These are phyloP conservation scores for Eurytoma adleriae DNA, from an alignment of 2,888 invertebrate genomes.

Conservation along the genomic window DNA sequence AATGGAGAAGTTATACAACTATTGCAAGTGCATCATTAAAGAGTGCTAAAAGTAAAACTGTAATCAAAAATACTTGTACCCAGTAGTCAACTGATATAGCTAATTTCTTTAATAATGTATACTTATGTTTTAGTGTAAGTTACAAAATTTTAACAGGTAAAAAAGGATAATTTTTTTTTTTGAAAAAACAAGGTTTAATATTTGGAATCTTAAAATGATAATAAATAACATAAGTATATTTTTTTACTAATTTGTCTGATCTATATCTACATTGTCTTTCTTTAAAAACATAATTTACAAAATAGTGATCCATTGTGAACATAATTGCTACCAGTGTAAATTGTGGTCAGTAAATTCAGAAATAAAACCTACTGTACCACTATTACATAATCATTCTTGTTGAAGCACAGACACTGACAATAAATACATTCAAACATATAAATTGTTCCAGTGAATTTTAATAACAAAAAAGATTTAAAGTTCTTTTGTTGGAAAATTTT, in stretches of 20 bases:
- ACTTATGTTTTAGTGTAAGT: not conserved
- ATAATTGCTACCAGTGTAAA: constrained; percentile 53
- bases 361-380: constrained; percentile 68
- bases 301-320: constrained; percentile 20
- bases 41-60: not conserved
- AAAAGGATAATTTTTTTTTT: too few species aligned
- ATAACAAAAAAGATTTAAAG: constrained; percentile 23
- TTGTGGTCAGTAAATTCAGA: constrained; percentile 65
- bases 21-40: too few species aligned
- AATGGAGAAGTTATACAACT: too few species aligned
- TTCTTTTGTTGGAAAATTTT: not conserved
- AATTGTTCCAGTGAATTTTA: constrained; percentile 25
- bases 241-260: not conserved
- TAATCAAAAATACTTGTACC: not conserved
- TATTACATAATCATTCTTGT: constrained; percentile 68
- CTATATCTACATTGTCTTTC: not conserved
- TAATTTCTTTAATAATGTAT: not conserved
- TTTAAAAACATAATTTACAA: constrained; percentile 3
- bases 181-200: too few species aligned
- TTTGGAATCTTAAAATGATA: too few species aligned
- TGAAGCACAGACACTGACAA: constrained; percentile 59
- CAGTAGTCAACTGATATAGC: not conserved
- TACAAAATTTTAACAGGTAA: not conserved
- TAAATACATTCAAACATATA: constrained; percentile 16
- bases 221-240: not conserved